Conservation (phyloP, 2,888 invertebrate species). For the Dascillus cervinus region DNA sequence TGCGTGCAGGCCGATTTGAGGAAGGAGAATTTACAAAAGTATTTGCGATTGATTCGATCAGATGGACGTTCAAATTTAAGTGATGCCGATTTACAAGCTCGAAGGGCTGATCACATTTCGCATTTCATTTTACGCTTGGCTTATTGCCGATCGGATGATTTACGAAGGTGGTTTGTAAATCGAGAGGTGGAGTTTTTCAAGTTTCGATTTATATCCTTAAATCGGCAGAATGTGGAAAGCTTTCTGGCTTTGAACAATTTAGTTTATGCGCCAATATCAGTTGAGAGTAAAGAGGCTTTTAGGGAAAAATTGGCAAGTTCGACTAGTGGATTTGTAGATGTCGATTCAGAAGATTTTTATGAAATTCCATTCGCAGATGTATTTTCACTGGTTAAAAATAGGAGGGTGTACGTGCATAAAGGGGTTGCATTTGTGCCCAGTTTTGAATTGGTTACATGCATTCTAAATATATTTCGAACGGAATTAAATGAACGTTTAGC, state of each 20-base stretch:
- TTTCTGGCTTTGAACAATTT: constrained; percentile 64
- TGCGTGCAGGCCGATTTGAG: constrained; percentile 57
- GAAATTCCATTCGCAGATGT: constrained; percentile 85
- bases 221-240: constrained; percentile 49
- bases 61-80: constrained; percentile 47
- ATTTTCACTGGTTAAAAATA: constrained; percentile 67
- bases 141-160: constrained; percentile 81
- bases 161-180: constrained; percentile 79
- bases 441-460: constrained; percentile 74
- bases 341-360: constrained; percentile 61
- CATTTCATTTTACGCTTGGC: constrained; percentile 90
- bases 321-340: constrained; percentile 47
- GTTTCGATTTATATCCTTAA: constrained; percentile 62
- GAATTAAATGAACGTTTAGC: constrained; percentile 62
- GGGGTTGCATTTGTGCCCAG: constrained; percentile 87
- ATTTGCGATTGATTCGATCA: constrained; percentile 53
- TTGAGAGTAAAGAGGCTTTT: constrained; percentile 58
- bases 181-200: constrained; percentile 88
- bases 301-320: constrained; percentile 55
- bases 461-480: constrained; percentile 67
- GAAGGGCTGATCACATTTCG: constrained; percentile 78
- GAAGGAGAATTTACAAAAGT: constrained; percentile 60
- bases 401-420: constrained; percentile 69
- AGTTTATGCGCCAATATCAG: constrained; percentile 57
- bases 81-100: constrained; percentile 56